Conservation (phyloP, 2,113 vertebrate species). For the Speoplatyrhinus poulsoni region DNA sequence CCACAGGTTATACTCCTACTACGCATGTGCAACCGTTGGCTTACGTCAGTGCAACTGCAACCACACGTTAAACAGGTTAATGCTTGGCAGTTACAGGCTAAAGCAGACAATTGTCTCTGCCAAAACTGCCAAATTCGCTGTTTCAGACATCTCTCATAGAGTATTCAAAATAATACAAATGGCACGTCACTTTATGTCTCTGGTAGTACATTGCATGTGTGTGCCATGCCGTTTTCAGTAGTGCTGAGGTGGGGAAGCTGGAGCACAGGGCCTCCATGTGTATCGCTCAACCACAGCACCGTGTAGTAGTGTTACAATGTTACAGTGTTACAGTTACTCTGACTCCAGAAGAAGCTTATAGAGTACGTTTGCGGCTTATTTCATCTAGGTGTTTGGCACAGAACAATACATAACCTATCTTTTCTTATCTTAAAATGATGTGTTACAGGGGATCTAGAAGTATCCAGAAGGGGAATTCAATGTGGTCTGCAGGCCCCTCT, state of each 20-base stretch:
- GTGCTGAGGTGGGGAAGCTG: conserved; percentile 61
- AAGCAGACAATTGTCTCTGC: too few relatives aligned
- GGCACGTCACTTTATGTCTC: too few relatives aligned
- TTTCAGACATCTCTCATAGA: too few relatives aligned
- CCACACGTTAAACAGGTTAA: too few relatives aligned
- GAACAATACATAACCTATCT: not conserved
- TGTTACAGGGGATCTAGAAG: conserved; percentile 13
- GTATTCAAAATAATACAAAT: too few relatives aligned
- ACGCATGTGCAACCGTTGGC: too few relatives aligned
- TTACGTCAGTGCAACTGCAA: too few relatives aligned
- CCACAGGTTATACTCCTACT: too few relatives aligned
- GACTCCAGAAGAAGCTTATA: conserved; percentile 52
- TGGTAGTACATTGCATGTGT: conserved; percentile 53
- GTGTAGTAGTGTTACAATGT: too few relatives aligned
- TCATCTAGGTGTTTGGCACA: conserved; percentile 45
- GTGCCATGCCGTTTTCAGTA: conserved; percentile 45
- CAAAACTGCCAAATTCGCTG: too few relatives aligned
- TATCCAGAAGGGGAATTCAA: not conserved
- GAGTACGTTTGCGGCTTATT: conserved; percentile 38
- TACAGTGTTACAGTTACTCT: conserved; percentile 59
- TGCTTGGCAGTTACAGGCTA: too few relatives aligned
- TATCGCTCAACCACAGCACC: conserved; percentile 51
- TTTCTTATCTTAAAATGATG: not conserved
- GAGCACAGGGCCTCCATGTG: conserved; percentile 53
- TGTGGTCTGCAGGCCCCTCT: not conserved